A percentile compares a stretch with the other conserved stretches of the same genome.
phyloP scores from a whole-genome alignment of 2,797 vertebrate species.

The Vultur gryphus region DNA sequence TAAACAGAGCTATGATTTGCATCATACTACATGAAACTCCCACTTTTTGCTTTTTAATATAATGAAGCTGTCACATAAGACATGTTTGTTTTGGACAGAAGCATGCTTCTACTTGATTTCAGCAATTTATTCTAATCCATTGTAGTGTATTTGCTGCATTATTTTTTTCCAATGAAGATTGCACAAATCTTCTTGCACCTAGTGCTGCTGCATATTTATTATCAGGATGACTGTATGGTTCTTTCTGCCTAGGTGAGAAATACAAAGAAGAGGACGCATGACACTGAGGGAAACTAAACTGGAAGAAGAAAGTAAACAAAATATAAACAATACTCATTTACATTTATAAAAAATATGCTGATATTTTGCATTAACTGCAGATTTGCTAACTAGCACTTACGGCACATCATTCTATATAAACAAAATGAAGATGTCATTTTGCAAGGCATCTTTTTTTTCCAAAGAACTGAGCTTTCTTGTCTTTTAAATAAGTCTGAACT shows the following conservation, averaged over 20 bases:
- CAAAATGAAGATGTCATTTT: not conserved
- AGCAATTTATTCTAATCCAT: not conserved
- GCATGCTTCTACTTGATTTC: not conserved
- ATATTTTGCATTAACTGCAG: not conserved
- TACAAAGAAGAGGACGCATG: not conserved
- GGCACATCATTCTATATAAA: not conserved
- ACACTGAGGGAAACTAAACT: not conserved
- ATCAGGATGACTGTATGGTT: not conserved
- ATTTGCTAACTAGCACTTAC: not conserved
- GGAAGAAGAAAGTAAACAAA: not conserved
- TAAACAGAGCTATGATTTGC: not conserved
- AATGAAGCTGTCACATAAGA: not conserved
- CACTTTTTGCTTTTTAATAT: not conserved
- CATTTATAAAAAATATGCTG: not conserved
- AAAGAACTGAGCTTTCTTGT: not conserved
- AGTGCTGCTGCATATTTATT: not conserved
- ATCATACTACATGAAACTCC: not conserved
- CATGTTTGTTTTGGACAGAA: not conserved
- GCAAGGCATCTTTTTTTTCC: not conserved
- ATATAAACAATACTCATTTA: not conserved
- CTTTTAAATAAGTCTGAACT: not conserved
- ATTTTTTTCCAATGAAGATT: not conserved
- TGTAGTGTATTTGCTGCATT: not conserved
- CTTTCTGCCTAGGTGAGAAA: not conserved
- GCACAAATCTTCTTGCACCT: not conserved